Conservation (phyloP, 2,797 vertebrate species). For the Gouania willdenowi region DNA sequence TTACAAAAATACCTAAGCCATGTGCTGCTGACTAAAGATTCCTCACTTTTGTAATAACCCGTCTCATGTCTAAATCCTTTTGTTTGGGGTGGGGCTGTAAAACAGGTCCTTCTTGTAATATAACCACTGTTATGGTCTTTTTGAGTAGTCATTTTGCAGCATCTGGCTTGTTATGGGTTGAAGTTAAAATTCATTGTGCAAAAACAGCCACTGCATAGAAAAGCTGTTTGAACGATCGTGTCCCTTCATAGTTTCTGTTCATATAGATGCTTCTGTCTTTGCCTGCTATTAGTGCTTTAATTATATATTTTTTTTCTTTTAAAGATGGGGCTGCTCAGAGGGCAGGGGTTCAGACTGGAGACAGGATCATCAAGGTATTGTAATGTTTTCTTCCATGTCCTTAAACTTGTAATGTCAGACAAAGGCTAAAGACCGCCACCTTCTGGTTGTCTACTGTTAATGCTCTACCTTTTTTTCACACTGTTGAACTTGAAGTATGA, state of each 20-base stretch:
- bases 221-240: conserved; percentile 1
- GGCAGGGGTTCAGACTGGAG: conserved; percentile 97
- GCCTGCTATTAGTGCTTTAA: conserved; percentile 3
- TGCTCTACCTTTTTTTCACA: not conserved
- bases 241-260: not conserved
- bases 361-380: conserved; percentile 89
- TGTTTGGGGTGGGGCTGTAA: conserved; percentile 71
- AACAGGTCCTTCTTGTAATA: conserved; percentile 65
- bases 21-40: conserved; percentile 36
- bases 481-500: not conserved
- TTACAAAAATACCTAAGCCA: conserved; percentile 15
- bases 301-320: conserved; percentile 6
- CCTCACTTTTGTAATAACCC: conserved; percentile 71
- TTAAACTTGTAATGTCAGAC: not conserved
- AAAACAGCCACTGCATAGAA: conserved; percentile 2
- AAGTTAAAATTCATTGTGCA: conserved; percentile 6
- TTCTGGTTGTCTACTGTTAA: conserved; percentile 46
- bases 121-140: conserved; percentile 66
- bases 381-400: conserved; percentile 14
- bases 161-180: conserved; percentile 25
- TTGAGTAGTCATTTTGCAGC: conserved; percentile 50
- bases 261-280: conserved; percentile 6
- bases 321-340: conserved; percentile 99
- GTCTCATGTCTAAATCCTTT: conserved; percentile 63
- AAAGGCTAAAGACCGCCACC: conserved; percentile 61